phyloP scores from a whole-genome alignment of 2,888 invertebrate species.

The Pasiphila rectangulata region DNA sequence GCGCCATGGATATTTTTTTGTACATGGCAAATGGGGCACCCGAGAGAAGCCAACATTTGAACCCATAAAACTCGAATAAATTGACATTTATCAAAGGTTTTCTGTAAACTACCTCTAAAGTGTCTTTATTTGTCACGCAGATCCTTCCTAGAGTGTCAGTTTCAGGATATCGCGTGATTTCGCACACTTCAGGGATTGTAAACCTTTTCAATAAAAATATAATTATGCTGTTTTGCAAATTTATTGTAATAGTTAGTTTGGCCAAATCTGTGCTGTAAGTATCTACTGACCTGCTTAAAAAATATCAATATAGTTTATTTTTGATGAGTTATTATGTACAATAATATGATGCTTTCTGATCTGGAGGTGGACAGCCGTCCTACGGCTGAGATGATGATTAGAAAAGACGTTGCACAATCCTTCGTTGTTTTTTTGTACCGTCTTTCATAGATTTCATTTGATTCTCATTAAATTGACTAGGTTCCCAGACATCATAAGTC shows the following conservation, averaged over 20 bases:
- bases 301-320: no score
- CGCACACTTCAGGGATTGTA: background rate
- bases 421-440: background rate
- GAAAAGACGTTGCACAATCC: background rate
- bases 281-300: background rate
- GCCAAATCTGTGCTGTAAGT: background rate
- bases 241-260: background rate
- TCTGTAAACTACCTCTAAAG: background rate
- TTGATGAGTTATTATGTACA: no score
- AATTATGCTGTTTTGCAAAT: constrained; percentile 3
- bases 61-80: background rate
- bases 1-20: background rate
- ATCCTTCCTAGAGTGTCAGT: background rate
- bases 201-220: background rate
- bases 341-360: no score
- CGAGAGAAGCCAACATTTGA: background rate
- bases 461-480: background rate
- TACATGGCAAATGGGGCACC: background rate
- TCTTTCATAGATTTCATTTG: background rate
- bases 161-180: background rate
- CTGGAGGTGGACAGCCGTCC: no score
- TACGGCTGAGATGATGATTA: no score
- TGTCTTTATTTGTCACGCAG: background rate
- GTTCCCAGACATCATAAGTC: background rate
- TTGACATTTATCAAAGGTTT: background rate